Evolutionary conservation across 2,113 vertebrate species (phyloP), one percentile per base, ranked within the genome.

Genomic region (Polyodon spathula): DNA sequence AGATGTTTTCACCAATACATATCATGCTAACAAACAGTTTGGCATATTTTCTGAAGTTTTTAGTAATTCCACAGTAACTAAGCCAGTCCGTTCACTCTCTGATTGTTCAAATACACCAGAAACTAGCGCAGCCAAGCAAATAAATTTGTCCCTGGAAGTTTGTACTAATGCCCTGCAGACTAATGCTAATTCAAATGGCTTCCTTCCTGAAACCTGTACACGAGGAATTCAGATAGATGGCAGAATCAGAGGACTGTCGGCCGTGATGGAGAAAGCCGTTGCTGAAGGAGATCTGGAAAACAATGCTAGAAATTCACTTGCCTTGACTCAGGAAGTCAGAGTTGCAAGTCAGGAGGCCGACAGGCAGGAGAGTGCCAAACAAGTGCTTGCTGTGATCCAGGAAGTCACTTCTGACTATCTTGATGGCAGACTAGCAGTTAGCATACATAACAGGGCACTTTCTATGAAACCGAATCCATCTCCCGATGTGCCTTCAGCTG

Each of bases 61-160:
- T 58, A 39, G 39, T 16, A 59, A 15, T 52, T 41, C 38, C 15
- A 37, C 40, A 27, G 40, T 67, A 56, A 4, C 44, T 4, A 16
- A 58, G 54, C 10, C 40, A 38, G 58, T 54, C 40, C 17, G 43
- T 53, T 27, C 60, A 50, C 64, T 65, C 46, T 4, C 62, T 0
- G 12, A 62, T 27, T 12, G 44, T 4, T 66, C 68, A 38, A 4
- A 62, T 10, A 72, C 69, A 16, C 42, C 69, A 37, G 65, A 70
- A 4, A 65, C 66, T n/a, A 68, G 73, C 8, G 75, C 73, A 55
- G 71, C 73, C 1, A 76, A 78, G 60, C 73, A 73, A 40, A 73
- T 73, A 38, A 66, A 67, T 7, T 59, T 15, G 61, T 37, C 11
- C 60, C 56, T 68, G 15, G 75, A 78, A 48, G 27, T 38, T n/a